These are phyloP conservation scores for Barypeithes pellucidus DNA, from an alignment of 2,888 invertebrate genomes.

Conservation along the genomic window DNA sequence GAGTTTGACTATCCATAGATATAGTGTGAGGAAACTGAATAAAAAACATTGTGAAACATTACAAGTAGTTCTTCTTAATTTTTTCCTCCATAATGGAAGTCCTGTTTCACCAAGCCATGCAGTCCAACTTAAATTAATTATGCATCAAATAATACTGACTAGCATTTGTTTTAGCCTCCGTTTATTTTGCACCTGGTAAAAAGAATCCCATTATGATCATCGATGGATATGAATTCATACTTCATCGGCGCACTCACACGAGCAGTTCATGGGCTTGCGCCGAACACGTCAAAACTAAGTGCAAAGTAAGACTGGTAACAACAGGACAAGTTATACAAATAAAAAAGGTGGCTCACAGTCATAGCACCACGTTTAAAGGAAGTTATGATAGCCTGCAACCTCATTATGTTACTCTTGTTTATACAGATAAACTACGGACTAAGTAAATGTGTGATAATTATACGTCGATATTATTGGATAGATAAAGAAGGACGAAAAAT, in stretches of 20 bases:
- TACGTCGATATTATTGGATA: neutral
- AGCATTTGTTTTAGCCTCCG: conserved; percentile 18
- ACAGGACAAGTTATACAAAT: conserved; percentile 39
- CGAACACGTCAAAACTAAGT: conserved; percentile 40
- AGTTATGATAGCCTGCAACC: conserved; percentile 25
- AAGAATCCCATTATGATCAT: conserved; percentile 59
- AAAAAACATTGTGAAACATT: too few relatives aligned
- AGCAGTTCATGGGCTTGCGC: conserved; percentile 33
- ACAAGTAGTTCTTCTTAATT: too few relatives aligned
- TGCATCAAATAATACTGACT: too few relatives aligned
- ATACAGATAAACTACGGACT: conserved; percentile 22
- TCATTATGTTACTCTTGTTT: conserved; percentile 15
- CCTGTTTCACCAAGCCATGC: too few relatives aligned
- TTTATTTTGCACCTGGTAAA: conserved; percentile 42
- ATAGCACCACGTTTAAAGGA: conserved; percentile 48
- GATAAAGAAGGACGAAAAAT: too few relatives aligned
- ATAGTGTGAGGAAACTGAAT: too few relatives aligned
- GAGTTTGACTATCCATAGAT: too few relatives aligned
- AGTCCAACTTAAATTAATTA: too few relatives aligned
- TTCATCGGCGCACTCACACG: conserved; percentile 42
- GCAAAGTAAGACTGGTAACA: conserved; percentile 48
- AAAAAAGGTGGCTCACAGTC: conserved; percentile 38
- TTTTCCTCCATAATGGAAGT: too few relatives aligned
- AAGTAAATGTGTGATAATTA: neutral
- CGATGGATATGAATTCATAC: conserved; percentile 56